These are phyloP conservation scores for Taurulus bubalis DNA, from an alignment of 2,113 vertebrate genomes.

Conservation along the genomic window DNA sequence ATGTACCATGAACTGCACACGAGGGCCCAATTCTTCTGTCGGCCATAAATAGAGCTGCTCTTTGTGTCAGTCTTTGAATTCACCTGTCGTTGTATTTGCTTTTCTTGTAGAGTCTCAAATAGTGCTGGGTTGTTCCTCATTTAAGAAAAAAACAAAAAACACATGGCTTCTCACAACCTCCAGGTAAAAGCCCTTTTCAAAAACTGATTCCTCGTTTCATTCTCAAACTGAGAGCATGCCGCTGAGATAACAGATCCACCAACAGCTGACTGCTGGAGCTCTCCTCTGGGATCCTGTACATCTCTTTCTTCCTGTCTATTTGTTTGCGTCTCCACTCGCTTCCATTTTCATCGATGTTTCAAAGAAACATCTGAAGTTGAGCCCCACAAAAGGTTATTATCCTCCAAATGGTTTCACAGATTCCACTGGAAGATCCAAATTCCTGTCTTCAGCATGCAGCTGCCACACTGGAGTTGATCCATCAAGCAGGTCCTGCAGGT, in stretches of 20 bases:
- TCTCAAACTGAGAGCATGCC: conserved; percentile 16
- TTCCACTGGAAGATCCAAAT: conserved; percentile 10
- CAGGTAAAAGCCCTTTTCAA: conserved; percentile 15
- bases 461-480: conserved; percentile 24
- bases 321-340: conserved; percentile 16
- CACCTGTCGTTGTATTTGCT: conserved; percentile 4
- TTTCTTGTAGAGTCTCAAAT: not conserved
- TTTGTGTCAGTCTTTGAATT: conserved; percentile 34
- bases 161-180: conserved; percentile 18
- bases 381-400: not conserved
- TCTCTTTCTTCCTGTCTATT: conserved; percentile 1
- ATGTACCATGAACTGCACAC: not conserved
- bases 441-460: conserved; percentile 8
- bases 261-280: conserved; percentile 23
- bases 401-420: conserved; percentile 4
- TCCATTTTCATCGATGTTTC: conserved; percentile 16
- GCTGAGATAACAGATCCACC: conserved; percentile 32
- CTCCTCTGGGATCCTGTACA: not conserved
- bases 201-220: conserved; percentile 32
- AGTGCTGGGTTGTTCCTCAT: not conserved
- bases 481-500: conserved; percentile 69
- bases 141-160: not conserved
- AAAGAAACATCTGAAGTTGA: not conserved
- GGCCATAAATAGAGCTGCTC: conserved; percentile 3
- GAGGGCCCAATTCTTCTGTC: conserved; percentile 1